phyloP scores from a whole-genome alignment of 2,113 vertebrate species.

The Hippoglossus stenolepis region DNA sequence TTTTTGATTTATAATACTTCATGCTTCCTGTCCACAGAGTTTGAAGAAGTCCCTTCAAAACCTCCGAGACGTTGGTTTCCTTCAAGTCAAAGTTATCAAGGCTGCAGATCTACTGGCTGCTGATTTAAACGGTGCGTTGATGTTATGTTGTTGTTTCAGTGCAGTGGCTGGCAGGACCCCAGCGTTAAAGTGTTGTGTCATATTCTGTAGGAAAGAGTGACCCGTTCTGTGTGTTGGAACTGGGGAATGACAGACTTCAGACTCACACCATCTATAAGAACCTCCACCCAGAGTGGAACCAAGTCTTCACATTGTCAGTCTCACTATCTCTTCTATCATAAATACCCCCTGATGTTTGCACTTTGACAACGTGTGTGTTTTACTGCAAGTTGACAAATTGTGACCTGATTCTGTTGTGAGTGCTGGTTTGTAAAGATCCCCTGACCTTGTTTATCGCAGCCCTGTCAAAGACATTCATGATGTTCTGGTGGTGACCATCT shows the following conservation, averaged over 20 bases:
- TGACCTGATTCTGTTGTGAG: not conserved
- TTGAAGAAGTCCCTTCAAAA: constrained; percentile 86
- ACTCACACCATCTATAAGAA: constrained; percentile 96
- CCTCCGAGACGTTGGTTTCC: constrained; percentile 89
- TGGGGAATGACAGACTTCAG: constrained; percentile 93
- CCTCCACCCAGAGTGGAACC: constrained; percentile 96
- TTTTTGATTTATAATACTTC: not conserved
- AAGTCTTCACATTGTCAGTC: constrained; percentile 97
- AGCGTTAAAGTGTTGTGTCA: constrained; percentile 28
- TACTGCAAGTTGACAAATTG: not conserved
- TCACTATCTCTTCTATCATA: constrained; percentile 3
- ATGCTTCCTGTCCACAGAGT: constrained; percentile 74
- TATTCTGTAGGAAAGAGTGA: constrained; percentile 92
- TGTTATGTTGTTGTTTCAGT: not conserved
- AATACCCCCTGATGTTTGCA: not conserved
- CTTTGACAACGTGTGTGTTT: not conserved
- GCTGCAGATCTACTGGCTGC: constrained; percentile 91
- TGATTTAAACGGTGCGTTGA: constrained; percentile 92
- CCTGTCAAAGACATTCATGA: constrained; percentile 96
- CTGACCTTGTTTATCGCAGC: constrained; percentile 73
- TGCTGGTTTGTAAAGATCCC: not conserved
- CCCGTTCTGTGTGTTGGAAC: constrained; percentile 94
- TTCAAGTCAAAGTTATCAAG: constrained; percentile 95
- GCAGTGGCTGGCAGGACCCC: not conserved
- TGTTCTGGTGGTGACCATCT: constrained; percentile 92